Conservation (phyloP, 2,888 invertebrate species). For the Agonopterix heracliana region DNA sequence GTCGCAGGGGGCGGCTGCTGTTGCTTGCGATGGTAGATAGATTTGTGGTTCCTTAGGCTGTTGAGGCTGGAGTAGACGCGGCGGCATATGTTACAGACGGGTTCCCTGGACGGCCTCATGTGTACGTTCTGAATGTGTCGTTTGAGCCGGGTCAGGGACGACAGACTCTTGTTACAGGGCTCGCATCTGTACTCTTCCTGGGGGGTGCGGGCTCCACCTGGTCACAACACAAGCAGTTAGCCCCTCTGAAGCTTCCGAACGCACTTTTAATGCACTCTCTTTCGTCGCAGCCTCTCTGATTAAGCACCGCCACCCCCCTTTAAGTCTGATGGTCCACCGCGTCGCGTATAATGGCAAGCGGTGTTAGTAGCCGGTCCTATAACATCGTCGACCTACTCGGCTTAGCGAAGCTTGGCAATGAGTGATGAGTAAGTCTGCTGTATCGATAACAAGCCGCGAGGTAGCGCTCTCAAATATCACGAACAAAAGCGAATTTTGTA, state of each 20-base stretch:
- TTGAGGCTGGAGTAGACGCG: conserved; percentile 94
- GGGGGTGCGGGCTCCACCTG: conserved; percentile 84
- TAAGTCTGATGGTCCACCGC: conserved; percentile 56
- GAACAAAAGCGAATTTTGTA: conserved; percentile 54
- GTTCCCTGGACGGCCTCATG: conserved; percentile 92
- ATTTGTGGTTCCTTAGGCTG: conserved; percentile 94
- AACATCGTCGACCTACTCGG: conserved; percentile 33
- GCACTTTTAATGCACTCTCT: conserved; percentile 74
- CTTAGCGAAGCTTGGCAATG: conserved; percentile 52
- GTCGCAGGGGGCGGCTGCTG: conserved; percentile 72
- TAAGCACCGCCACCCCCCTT: conserved; percentile 75
- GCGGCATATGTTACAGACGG: conserved; percentile 94
- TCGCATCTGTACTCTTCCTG: conserved; percentile 93
- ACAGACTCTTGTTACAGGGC: conserved; percentile 93
- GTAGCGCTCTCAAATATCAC: conserved; percentile 51
- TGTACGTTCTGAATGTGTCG: conserved; percentile 95
- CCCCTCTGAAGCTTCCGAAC: conserved; percentile 67
- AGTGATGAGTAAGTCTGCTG: conserved; percentile 38
- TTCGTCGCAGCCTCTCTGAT: conserved; percentile 63
- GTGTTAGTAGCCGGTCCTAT: conserved; percentile 57
- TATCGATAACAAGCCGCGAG: conserved; percentile 38
- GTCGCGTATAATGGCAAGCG: conserved; percentile 55
- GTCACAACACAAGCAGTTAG: conserved; percentile 77
- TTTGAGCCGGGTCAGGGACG: conserved; percentile 90
- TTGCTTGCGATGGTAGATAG: conserved; percentile 93